These are phyloP conservation scores for Malthinus flaveolus DNA, from an alignment of 2,888 invertebrate species.

Conservation along the genomic window DNA sequence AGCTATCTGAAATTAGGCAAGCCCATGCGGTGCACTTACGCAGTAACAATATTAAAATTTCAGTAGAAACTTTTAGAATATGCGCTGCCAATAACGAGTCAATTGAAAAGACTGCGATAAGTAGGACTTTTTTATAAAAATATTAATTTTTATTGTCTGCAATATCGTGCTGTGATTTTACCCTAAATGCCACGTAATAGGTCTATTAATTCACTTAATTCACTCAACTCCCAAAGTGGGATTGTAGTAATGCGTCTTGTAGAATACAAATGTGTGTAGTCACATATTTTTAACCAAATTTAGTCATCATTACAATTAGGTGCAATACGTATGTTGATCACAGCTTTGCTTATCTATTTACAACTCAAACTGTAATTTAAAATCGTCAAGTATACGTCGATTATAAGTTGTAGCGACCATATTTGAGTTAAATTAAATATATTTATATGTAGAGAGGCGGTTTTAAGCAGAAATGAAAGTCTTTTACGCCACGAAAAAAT, in stretches of 20 bases:
- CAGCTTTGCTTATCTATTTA: constrained; percentile 31
- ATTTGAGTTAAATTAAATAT: constrained; percentile 21
- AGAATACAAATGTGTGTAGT: constrained; percentile 34
- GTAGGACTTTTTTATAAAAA: constrained; percentile 1
- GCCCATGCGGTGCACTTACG: no score
- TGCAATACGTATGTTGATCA: constrained; percentile 34
- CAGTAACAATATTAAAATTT: no score
- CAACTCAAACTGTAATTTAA: constrained; percentile 34
- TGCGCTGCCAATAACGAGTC: no score
- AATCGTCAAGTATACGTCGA: constrained; percentile 29
- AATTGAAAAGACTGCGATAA: no score
- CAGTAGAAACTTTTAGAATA: no score
- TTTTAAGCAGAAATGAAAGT: constrained; percentile 14
- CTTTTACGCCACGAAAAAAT: background rate
- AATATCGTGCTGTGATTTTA: constrained; percentile 32
- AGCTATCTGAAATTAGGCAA: no score
- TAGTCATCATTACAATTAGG: constrained; percentile 38
- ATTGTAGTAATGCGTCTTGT: constrained; percentile 18
- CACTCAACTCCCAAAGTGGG: constrained; percentile 29
- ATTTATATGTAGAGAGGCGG: background rate
- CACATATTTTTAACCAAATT: constrained; percentile 36
- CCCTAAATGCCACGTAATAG: constrained; percentile 35
- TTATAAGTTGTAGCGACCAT: constrained; percentile 31
- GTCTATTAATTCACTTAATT: constrained; percentile 31
- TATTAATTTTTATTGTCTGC: constrained; percentile 36